Percentiles rank a stretch among this genome's conserved stretches.
phyloP scores from a whole-genome alignment of 2,113 vertebrate species.

The Engraulis encrasicolus region DNA sequence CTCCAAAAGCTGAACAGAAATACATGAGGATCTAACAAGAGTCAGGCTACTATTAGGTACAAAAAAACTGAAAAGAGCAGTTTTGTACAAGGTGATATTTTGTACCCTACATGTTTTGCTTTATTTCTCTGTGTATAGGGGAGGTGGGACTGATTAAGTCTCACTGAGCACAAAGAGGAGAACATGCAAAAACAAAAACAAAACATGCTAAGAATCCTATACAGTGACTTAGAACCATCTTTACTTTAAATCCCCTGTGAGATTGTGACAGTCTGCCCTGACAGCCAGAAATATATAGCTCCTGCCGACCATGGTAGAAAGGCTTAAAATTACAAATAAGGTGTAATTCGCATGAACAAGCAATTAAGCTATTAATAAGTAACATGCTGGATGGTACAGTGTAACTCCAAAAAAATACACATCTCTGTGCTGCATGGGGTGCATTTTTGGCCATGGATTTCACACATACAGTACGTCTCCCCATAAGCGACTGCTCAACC shows the following conservation, averaged over 20 bases:
- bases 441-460: constrained; percentile 48
- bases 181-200: constrained; percentile 56
- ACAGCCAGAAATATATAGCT: not conserved
- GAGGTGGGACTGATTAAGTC: constrained; percentile 25
- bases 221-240: constrained; percentile 26
- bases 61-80: no score
- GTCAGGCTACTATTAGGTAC: no score
- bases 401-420: constrained; percentile 31
- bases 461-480: constrained; percentile 37
- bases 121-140: no score
- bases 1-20: no score
- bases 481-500: constrained; percentile 45
- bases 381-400: constrained; percentile 47
- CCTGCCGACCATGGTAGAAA: not conserved
- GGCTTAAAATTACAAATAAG: constrained; percentile 16
- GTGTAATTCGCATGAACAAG: not conserved
- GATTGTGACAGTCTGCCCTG: not conserved
- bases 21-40: no score
- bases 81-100: no score
- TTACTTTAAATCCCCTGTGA: constrained; percentile 8
- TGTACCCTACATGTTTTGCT: no score
- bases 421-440: constrained; percentile 37
- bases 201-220: constrained; percentile 53
- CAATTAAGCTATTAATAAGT: not conserved
- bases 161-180: constrained; percentile 37